Evolutionary conservation across 1,140 invertebrate species (phyloP).

Genomic region (Lepidurus arcticus): DNA sequence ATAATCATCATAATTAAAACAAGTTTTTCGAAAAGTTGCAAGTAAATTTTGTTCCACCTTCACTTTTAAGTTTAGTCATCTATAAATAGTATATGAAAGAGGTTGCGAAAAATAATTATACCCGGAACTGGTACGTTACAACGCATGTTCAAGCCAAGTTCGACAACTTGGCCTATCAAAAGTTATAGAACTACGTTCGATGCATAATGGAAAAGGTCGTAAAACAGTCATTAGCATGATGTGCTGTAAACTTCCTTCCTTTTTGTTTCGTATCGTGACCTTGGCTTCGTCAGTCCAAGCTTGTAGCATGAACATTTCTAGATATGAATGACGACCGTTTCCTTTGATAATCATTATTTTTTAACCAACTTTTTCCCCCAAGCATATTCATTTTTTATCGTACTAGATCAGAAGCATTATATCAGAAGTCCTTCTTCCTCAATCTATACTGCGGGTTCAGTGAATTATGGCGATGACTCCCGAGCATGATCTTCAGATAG

Average conservation of each 20-base stretch:
- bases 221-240: not conserved
- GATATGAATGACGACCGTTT: not conserved
- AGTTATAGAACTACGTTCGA: not conserved
- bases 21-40: no score
- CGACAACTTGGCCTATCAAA: not conserved
- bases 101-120: not conserved
- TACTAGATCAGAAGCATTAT: not conserved
- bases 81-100: not conserved
- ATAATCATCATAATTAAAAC: no score
- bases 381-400: not conserved
- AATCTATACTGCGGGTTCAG: no score
- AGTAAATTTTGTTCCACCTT: no score
- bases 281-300: not conserved
- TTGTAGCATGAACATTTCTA: not conserved
- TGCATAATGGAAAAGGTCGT: constrained; percentile 18
- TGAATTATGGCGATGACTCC: no score
- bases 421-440: no score
- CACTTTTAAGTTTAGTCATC: no score
- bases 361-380: not conserved
- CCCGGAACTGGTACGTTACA: not conserved
- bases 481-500: no score
- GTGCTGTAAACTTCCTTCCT: not conserved
- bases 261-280: not conserved
- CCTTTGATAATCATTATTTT: not conserved
- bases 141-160: not conserved